Conservation (phyloP, 2,113 vertebrate genomes). For the Muntiacus reevesi region DNA sequence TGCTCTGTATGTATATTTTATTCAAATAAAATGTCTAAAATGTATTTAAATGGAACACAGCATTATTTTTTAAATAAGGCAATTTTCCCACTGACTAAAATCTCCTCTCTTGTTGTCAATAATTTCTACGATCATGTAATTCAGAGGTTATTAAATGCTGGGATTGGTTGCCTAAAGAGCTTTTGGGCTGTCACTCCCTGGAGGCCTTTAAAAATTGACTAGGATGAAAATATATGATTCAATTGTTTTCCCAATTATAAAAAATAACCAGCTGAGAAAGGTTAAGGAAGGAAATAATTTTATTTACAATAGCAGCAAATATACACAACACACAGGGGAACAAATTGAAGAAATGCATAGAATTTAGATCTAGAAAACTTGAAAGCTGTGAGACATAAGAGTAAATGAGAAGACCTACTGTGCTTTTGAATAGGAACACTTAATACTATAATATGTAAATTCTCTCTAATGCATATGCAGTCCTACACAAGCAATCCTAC, state of each 20-base stretch:
- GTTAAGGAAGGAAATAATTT: not conserved
- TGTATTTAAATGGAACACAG: not conserved
- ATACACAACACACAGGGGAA: not conserved
- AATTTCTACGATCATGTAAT: not conserved
- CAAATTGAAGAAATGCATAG: not conserved
- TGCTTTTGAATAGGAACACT: not conserved
- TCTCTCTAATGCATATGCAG: not conserved
- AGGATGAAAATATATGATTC: not conserved
- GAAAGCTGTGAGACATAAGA: not conserved
- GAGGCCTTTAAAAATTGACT: not conserved
- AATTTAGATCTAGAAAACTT: not conserved
- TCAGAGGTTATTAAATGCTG: not conserved
- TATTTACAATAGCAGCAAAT: not conserved
- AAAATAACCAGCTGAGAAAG: not conserved
- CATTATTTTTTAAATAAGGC: not conserved
- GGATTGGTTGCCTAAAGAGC: not conserved
- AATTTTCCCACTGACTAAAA: not conserved
- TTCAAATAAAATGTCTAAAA: not conserved
- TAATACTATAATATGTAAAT: not conserved
- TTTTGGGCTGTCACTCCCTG: not conserved
- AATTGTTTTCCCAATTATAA: not conserved
- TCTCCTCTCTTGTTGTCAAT: not conserved
- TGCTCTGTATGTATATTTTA: not conserved
- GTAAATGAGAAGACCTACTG: not conserved
- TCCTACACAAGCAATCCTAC: not conserved